These are phyloP conservation scores for Melieria picta DNA, from an alignment of 2,888 invertebrate species.

Conservation along the genomic window DNA sequence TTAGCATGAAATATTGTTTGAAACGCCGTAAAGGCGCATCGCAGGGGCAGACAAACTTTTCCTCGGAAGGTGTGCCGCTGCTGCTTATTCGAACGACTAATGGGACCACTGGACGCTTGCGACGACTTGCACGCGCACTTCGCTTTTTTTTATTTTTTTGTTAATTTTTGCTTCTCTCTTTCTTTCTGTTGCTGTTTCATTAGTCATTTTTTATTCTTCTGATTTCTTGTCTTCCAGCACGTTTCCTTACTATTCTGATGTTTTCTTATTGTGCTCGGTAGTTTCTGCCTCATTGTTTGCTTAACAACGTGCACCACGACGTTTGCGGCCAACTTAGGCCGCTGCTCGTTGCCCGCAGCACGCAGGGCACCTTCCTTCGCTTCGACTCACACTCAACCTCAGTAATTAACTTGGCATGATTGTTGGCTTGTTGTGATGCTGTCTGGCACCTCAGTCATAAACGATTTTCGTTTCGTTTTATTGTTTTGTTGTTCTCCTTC, in stretches of 20 bases:
- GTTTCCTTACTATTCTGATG: not conserved
- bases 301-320: not conserved
- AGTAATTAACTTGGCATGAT: slow-evolving; percentile 45
- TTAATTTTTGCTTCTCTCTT: not conserved
- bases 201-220: not conserved
- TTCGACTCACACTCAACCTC: slow-evolving; percentile 3
- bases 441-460: slow-evolving; percentile 32
- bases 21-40: too few species aligned
- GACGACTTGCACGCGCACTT: not conserved
- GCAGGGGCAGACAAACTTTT: too few species aligned
- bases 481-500: too few species aligned
- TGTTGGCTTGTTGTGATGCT: slow-evolving; percentile 44
- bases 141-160: not conserved
- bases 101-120: not conserved
- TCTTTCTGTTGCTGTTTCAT: slow-evolving; percentile 11
- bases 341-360: too few species aligned
- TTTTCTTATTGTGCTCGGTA: slow-evolving; percentile 7
- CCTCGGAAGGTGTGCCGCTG: not conserved
- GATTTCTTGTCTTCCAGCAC: not conserved
- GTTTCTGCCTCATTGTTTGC: not conserved
- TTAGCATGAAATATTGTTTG: slow-evolving; percentile 24
- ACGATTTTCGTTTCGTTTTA: slow-evolving; percentile 6
- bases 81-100: not conserved
- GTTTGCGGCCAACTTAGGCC: too few species aligned
- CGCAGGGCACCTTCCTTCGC: not conserved